Base-by-base conservation (phyloP, 2,797 vertebrate genomes). In the Artibeus lituratus region DNA sequence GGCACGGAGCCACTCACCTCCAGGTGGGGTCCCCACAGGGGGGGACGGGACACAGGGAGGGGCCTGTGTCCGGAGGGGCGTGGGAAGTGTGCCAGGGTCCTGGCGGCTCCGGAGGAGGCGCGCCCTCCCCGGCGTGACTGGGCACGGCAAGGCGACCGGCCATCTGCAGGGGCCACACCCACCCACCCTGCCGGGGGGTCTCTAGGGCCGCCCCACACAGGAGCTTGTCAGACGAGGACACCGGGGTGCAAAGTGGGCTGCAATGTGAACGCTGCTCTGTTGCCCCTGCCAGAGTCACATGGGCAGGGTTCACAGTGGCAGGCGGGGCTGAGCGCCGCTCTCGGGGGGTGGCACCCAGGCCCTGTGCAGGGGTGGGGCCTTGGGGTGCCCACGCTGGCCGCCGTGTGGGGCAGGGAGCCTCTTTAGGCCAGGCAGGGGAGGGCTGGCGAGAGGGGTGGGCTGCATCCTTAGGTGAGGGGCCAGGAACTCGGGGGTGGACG, bases 171-270 rank as follows among this genome's bases (percentile, higher is more conserved):
- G 1, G 9, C 69, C 42, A 16, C 19, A 42, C 42, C 53, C 7
- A 4, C 12, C 24, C 15, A 29, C 73, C 37, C 1, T 1, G 22
- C 22, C 7, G 10, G 19, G 22, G 6, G 80, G 80, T 32, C 21
- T 76, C 19, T 0, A 0, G 70, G 72, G 70, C 72, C 37, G 11
- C 22, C 3, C 42, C 7, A 0, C 24, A 2, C 4, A 0, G 6
- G n/a, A 6, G 19, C 47, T 6, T 6, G 12, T 49, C 22, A 57
- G 69, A 12, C 0, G 22, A 77, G 78, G 55, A 87, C 10, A 47
- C 29, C 3, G 49, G 74, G 88, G 73, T 19, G 7, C n/a, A 16
- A 53, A 57, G 37, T 49, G 90, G 44, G 65, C 51, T 7, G 4
- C 32, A 11, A 5, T 19, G 42, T 72, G 26, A 22, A 39, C 42